phyloP scores from a whole-genome alignment of 2,888 invertebrate species.

The Eristalis pertinax region DNA sequence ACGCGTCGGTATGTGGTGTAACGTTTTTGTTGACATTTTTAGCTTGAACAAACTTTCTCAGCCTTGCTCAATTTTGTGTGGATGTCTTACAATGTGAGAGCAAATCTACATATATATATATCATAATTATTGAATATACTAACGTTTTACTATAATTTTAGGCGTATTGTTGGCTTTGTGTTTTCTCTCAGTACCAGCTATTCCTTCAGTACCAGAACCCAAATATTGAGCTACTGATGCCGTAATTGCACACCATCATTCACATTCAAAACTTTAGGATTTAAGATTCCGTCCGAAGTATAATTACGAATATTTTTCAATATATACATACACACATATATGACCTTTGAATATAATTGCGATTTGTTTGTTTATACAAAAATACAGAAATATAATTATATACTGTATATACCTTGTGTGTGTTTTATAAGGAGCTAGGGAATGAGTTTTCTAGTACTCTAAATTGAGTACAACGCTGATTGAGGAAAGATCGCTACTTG shows the following conservation, averaged over 20 bases:
- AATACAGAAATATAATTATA: too few species aligned
- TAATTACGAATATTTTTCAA: neutral
- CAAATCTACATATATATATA: too few species aligned
- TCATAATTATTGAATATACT: neutral
- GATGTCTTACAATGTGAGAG: slow-evolving; percentile 93
- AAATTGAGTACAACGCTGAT: too few species aligned
- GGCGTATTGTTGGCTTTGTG: slow-evolving; percentile 94
- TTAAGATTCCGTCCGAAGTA: slow-evolving; percentile 35
- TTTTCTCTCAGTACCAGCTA: slow-evolving; percentile 92
- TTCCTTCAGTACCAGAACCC: slow-evolving; percentile 92
- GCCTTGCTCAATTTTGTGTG: slow-evolving; percentile 90
- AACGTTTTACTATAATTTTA: slow-evolving; percentile 81
- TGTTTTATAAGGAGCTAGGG: too few species aligned
- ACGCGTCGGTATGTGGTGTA: slow-evolving; percentile 2
- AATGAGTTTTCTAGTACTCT: too few species aligned
- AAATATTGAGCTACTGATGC: slow-evolving; percentile 88
- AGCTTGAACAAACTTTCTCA: slow-evolving; percentile 91
- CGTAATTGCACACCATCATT: slow-evolving; percentile 67
- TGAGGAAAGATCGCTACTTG: too few species aligned
- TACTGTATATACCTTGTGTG: too few species aligned
- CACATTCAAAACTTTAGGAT: neutral
- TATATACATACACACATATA: neutral
- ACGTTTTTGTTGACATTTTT: slow-evolving; percentile 67
- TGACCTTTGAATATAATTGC: too few species aligned
- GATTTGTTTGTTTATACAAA: too few species aligned